Evolutionary conservation across 2,888 invertebrate genomes (phyloP).

Genomic region (Dioctria linearis): DNA sequence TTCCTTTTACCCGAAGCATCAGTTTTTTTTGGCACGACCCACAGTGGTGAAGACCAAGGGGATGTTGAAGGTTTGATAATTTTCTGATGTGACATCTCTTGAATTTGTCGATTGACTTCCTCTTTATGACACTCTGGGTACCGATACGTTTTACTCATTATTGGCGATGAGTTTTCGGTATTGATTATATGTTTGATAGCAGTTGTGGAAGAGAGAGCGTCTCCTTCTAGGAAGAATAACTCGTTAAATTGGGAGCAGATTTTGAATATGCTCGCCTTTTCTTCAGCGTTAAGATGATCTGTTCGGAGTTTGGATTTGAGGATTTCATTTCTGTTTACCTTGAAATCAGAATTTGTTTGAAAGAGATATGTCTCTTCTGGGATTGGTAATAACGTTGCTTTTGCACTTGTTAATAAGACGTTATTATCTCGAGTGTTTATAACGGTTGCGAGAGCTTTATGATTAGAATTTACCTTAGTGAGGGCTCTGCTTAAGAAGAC

Average conservation of each 20-base stretch:
- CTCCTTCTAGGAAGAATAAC: constrained; percentile 52
- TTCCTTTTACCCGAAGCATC: background rate
- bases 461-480: background rate
- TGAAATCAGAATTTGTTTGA: background rate
- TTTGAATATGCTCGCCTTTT: constrained; percentile 41
- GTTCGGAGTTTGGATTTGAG: constrained; percentile 44
- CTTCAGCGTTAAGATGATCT: constrained; percentile 61
- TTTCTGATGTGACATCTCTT: background rate
- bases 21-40: background rate
- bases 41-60: background rate
- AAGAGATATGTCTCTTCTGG: background rate
- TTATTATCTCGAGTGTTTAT: too few species aligned
- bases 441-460: background rate
- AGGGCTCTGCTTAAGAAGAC: too few species aligned
- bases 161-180: constrained; percentile 41
- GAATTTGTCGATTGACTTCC: background rate
- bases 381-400: too few species aligned
- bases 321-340: background rate
- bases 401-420: too few species aligned
- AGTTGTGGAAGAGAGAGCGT: constrained; percentile 35
- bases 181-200: constrained; percentile 45
- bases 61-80: background rate
- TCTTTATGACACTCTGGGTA: background rate
- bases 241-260: too few species aligned
- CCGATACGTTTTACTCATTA: constrained; percentile 22